phyloP scores from a whole-genome alignment of 2,888 invertebrate species.

The Sinotaia quadrata region DNA sequence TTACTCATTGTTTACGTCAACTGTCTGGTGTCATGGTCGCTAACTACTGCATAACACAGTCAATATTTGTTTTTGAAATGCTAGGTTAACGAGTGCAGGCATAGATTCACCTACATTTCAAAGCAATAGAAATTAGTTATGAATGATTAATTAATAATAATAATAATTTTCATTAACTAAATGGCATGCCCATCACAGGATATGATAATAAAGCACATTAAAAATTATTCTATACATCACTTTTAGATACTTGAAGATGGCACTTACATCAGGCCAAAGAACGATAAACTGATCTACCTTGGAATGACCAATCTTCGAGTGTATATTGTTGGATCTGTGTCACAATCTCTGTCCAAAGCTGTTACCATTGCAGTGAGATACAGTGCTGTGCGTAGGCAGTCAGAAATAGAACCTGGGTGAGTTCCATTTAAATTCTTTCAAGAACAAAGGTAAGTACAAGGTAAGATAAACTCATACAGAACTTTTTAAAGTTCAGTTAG shows the following conservation, averaged over 20 bases:
- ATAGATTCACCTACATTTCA: too few relatives aligned
- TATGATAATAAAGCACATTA: not conserved
- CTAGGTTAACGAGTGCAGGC: too few relatives aligned
- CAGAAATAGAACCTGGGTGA: slow-evolving; percentile 74
- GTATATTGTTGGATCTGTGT: slow-evolving; percentile 84
- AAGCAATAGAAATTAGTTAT: not conserved
- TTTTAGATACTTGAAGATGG: slow-evolving; percentile 60
- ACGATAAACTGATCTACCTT: slow-evolving; percentile 58
- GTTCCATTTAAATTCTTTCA: too few relatives aligned
- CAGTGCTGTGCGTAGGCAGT: slow-evolving; percentile 86
- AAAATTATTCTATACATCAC: not conserved
- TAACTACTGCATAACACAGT: too few relatives aligned
- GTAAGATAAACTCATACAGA: too few relatives aligned
- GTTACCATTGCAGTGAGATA: slow-evolving; percentile 46
- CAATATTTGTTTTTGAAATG: too few relatives aligned
- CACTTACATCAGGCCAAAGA: slow-evolving; percentile 49
- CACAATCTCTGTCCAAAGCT: slow-evolving; percentile 37
- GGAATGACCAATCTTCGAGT: slow-evolving; percentile 87
- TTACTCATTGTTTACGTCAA: too few relatives aligned
- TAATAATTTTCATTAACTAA: not conserved
- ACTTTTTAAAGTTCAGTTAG: too few relatives aligned
- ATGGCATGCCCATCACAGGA: not conserved
- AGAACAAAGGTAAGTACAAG: too few relatives aligned
- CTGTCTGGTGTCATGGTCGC: too few relatives aligned
- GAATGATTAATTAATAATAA: not conserved